Evolutionary conservation across 2,888 invertebrate genomes (phyloP).

Genomic region (Oscheius sp.): DNA sequence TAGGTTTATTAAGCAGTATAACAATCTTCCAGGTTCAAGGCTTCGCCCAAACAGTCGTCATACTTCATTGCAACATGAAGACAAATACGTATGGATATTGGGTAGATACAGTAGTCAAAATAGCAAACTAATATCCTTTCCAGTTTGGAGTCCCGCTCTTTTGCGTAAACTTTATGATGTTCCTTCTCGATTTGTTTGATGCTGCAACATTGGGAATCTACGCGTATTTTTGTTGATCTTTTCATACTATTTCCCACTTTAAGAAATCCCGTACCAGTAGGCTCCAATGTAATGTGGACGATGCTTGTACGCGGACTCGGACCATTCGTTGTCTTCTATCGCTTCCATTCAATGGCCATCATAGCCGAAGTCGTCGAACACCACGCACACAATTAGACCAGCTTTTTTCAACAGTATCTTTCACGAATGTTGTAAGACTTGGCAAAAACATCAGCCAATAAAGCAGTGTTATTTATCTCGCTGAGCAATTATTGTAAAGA

Average conservation of each 20-base stretch:
- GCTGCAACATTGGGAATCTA: slow-evolving; percentile 15
- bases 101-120: neutral
- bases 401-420: too few species aligned
- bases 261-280: neutral
- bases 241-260: too few species aligned
- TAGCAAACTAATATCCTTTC: neutral
- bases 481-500: too few species aligned
- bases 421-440: too few species aligned
- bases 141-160: neutral
- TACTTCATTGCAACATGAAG: neutral
- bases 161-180: neutral
- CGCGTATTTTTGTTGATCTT: neutral
- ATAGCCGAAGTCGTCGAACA: slow-evolving; percentile 11
- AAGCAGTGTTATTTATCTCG: too few species aligned
- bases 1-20: too few species aligned
- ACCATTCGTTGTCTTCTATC: slow-evolving; percentile 11
- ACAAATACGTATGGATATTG: neutral
- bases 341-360: slow-evolving; percentile 9
- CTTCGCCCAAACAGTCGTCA: neutral
- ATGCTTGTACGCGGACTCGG: slow-evolving; percentile 10
- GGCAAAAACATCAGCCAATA: too few species aligned
- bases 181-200: slow-evolving; percentile 6
- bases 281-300: neutral
- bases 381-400: too few species aligned
- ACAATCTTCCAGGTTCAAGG: neutral